These are phyloP conservation scores for Lindbergichthys nudifrons DNA, from an alignment of 2,797 vertebrate species.

Conservation along the genomic window DNA sequence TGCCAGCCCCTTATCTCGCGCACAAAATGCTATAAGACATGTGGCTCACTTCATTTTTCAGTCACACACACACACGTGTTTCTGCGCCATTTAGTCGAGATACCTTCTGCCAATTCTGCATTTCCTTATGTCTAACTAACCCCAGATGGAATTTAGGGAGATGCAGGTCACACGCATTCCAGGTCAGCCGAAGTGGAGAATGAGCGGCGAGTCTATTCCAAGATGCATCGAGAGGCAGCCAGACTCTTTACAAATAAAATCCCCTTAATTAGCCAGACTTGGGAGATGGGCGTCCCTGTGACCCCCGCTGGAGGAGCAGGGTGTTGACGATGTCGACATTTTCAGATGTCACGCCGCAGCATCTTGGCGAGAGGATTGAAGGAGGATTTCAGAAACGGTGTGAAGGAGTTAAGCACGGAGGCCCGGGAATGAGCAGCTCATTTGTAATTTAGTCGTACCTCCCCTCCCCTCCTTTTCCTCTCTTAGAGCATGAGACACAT, in stretches of 20 bases:
- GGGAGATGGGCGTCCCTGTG: constrained; percentile 53
- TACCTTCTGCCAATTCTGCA: constrained; percentile 63
- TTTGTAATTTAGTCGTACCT: constrained; percentile 73
- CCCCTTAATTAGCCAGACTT: constrained; percentile 71
- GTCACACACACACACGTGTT: constrained; percentile 55
- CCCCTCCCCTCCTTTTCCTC: constrained; percentile 27
- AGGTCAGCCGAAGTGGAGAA: constrained; percentile 49
- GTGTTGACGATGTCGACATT: constrained; percentile 62
- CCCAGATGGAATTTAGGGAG: constrained; percentile 58
- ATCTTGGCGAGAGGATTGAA: constrained; percentile 64
- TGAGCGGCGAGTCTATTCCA: constrained; percentile 54
- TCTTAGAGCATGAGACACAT: constrained; percentile 50
- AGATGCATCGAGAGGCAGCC: constrained; percentile 65
- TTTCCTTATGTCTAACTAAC: constrained; percentile 58
- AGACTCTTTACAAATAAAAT: constrained; percentile 67
- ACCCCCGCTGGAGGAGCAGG: constrained; percentile 43
- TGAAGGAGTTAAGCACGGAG: constrained; percentile 62
- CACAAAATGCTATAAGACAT: constrained; percentile 48
- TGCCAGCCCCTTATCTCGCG: constrained; percentile 60
- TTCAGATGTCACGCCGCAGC: constrained; percentile 65
- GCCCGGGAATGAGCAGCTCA: constrained; percentile 71
- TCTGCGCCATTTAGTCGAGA: constrained; percentile 67
- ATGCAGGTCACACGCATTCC: constrained; percentile 63
- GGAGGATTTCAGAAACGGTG: constrained; percentile 51
- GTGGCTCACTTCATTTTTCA: constrained; percentile 52